A percentile compares a stretch with the other conserved stretches of the same genome.
Conservation (phyloP, 2,113 vertebrate genomes). For the Merops nubicus region DNA sequence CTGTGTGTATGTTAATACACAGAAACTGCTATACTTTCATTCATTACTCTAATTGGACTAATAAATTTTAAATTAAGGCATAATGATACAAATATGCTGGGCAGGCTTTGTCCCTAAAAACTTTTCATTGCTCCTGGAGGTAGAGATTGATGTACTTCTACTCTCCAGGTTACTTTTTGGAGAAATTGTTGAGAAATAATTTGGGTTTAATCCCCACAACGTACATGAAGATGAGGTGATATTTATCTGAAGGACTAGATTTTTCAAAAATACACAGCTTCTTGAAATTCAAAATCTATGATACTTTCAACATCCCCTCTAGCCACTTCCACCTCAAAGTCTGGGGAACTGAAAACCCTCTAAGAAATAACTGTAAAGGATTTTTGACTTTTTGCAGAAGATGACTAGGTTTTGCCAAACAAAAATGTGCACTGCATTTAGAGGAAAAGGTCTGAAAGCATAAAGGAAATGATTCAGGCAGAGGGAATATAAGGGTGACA, state of each 20-base stretch:
- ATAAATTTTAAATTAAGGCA: not conserved
- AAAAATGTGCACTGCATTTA: not conserved
- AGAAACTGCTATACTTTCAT: not conserved
- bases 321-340: not conserved
- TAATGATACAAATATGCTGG: not conserved
- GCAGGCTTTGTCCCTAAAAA: not conserved
- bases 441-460: not conserved
- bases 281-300: not conserved
- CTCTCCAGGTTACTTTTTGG: not conserved
- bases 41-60: not conserved
- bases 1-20: not conserved
- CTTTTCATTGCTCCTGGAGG: not conserved
- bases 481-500: not conserved
- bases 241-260: not conserved
- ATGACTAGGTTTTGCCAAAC: not conserved
- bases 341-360: not conserved
- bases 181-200: not conserved
- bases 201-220: not conserved
- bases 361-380: not conserved
- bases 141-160: not conserved
- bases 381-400: not conserved
- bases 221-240: not conserved
- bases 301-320: not conserved
- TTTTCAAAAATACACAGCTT: not conserved
- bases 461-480: not conserved